phyloP scores from a whole-genome alignment of 2,888 invertebrate genomes.

The Napeogenes sylphis region DNA sequence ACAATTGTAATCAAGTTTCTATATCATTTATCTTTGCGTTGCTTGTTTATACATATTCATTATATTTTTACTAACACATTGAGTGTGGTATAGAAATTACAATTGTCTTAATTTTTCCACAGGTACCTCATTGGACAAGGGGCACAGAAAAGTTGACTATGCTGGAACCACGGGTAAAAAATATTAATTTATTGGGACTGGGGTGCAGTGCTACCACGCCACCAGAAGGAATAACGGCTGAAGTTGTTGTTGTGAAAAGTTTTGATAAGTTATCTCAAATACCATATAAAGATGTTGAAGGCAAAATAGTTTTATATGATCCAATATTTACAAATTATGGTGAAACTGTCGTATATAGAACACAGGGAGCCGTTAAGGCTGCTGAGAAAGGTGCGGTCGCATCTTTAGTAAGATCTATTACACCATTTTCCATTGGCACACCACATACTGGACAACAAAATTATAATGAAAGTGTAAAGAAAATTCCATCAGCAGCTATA shows the following conservation, averaged over 20 bases:
- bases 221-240: constrained; percentile 83
- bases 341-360: constrained; percentile 81
- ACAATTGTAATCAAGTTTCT: constrained; percentile 15
- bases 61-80: neutral
- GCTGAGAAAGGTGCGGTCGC: constrained; percentile 86
- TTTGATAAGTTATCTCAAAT: constrained; percentile 80
- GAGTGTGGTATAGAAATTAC: neutral
- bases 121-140: constrained; percentile 75
- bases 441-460: constrained; percentile 87
- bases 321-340: constrained; percentile 81
- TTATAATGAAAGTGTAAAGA: constrained; percentile 76
- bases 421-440: constrained; percentile 86
- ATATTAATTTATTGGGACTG: constrained; percentile 82
- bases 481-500: constrained; percentile 86
- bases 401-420: constrained; percentile 83
- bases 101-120: constrained; percentile 18
- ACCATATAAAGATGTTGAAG: constrained; percentile 68
- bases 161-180: constrained; percentile 79
- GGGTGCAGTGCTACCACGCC: constrained; percentile 84
- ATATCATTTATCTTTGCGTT: neutral
- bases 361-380: constrained; percentile 81
- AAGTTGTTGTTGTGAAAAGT: constrained; percentile 83
- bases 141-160: constrained; percentile 83
- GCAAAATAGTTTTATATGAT: constrained; percentile 89
- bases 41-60: too few relatives aligned